phyloP scores from a whole-genome alignment of 2,888 invertebrate genomes.

The Agrochola circellaris region DNA sequence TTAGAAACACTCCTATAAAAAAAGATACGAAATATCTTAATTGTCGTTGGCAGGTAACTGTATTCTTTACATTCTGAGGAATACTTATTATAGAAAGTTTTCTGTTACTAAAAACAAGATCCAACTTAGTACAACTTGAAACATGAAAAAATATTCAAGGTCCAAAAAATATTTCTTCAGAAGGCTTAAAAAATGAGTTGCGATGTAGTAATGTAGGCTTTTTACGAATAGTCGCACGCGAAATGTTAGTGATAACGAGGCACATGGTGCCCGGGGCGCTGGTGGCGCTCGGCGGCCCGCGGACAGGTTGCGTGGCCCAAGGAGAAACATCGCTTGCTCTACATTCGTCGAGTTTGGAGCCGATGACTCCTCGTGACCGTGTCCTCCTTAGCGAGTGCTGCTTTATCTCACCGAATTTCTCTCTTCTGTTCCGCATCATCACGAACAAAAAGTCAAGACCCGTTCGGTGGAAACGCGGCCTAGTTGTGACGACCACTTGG shows the following conservation, averaged over 20 bases:
- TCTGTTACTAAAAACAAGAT: slow-evolving; percentile 41
- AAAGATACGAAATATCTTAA: slow-evolving; percentile 51
- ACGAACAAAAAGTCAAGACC: slow-evolving; percentile 89
- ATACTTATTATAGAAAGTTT: slow-evolving; percentile 60
- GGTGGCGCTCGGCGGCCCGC: slow-evolving; percentile 67
- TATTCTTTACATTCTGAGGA: slow-evolving; percentile 47
- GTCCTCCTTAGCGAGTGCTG: slow-evolving; percentile 87
- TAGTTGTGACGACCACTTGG: slow-evolving; percentile 80
- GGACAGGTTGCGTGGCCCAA: slow-evolving; percentile 83
- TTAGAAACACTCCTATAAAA: slow-evolving; percentile 43
- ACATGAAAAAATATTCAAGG: slow-evolving; percentile 54
- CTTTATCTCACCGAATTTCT: slow-evolving; percentile 89
- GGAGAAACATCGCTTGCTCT: slow-evolving; percentile 87
- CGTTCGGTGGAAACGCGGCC: slow-evolving; percentile 87
- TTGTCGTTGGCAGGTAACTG: slow-evolving; percentile 43
- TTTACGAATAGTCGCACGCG: slow-evolving; percentile 62
- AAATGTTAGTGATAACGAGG: slow-evolving; percentile 68
- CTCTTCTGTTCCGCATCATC: slow-evolving; percentile 89
- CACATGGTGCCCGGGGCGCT: slow-evolving; percentile 75
- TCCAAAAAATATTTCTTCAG: slow-evolving; percentile 51
- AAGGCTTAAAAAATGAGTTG: slow-evolving; percentile 47
- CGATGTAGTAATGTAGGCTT: slow-evolving; percentile 58
- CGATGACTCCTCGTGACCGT: slow-evolving; percentile 90
- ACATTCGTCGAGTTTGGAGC: slow-evolving; percentile 86
- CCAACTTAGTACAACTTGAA: slow-evolving; percentile 52